Evolutionary conservation across 2,797 vertebrate genomes (phyloP).

Genomic region (Phaenicophaeus curvirostris): DNA sequence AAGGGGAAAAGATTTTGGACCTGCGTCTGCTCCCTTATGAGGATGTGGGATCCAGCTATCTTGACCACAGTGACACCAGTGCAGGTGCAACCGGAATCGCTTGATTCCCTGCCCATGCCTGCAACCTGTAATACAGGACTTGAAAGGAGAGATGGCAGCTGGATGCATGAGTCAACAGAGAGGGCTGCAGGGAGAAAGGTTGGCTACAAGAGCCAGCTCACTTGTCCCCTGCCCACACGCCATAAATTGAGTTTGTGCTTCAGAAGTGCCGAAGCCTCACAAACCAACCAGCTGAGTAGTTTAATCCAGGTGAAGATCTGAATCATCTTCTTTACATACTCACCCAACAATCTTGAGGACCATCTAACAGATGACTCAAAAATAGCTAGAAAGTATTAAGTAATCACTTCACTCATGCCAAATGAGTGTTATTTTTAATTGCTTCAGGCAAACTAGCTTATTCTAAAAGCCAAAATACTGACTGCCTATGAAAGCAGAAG

Average conservation of each 20-base stretch:
- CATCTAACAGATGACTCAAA: not conserved
- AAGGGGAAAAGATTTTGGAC: not conserved
- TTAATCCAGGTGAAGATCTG: not conserved
- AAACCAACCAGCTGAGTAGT: not conserved
- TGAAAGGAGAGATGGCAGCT: not conserved
- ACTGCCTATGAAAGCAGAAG: not conserved
- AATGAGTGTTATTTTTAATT: not conserved
- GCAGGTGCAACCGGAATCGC: not conserved
- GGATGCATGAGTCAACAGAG: not conserved
- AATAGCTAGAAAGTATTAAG: not conserved
- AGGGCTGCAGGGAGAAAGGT: not conserved
- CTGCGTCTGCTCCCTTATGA: not conserved
- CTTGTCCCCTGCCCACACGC: not conserved
- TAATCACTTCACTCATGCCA: not conserved
- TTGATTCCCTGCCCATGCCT: rapidly evolving
- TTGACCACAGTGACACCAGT: not conserved
- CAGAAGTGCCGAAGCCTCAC: not conserved
- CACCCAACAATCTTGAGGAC: not conserved
- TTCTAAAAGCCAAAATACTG: not conserved
- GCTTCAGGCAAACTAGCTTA: not conserved
- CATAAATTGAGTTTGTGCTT: not conserved
- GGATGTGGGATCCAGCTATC: not conserved
- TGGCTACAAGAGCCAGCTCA: not conserved
- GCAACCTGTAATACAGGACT: not conserved
- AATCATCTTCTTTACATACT: not conserved